phyloP scores from a whole-genome alignment of 2,888 invertebrate species.

The Brachycybe producta region DNA sequence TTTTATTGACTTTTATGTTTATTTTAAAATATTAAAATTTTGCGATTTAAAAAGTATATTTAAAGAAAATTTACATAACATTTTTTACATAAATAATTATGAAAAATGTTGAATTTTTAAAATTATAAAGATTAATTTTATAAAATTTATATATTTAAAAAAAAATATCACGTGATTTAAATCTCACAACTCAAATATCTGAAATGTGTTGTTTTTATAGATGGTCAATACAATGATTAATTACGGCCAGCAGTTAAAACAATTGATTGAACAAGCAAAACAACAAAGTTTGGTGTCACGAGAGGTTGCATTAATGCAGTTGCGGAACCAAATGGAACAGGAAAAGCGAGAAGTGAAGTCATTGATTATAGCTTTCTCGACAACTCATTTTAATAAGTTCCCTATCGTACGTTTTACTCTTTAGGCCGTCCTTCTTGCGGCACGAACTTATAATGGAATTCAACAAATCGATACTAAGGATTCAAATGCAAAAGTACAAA shows the following conservation, averaged over 20 bases:
- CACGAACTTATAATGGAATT: too few relatives aligned
- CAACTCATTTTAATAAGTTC: too few relatives aligned
- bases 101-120: not conserved
- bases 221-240: conserved; percentile 33
- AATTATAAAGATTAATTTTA: not conserved
- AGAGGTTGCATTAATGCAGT: conserved; percentile 30
- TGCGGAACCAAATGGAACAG: conserved; percentile 31
- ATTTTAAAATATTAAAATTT: not conserved
- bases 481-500: not conserved
- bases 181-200: not conserved
- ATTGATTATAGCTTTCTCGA: not conserved
- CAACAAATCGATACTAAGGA: not conserved
- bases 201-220: conserved; percentile 24
- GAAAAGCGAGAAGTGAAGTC: conserved; percentile 29
- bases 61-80: too few relatives aligned
- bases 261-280: conserved; percentile 33
- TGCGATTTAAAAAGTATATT: not conserved
- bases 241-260: conserved; percentile 33
- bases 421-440: too few relatives aligned
- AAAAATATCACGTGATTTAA: too few relatives aligned
- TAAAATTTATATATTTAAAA: too few relatives aligned
- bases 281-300: conserved; percentile 30
- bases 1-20: not conserved
- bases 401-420: too few relatives aligned
- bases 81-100: not conserved